phyloP scores from a whole-genome alignment of 2,797 vertebrate genomes.

The Acrocephalus scirpaceus region DNA sequence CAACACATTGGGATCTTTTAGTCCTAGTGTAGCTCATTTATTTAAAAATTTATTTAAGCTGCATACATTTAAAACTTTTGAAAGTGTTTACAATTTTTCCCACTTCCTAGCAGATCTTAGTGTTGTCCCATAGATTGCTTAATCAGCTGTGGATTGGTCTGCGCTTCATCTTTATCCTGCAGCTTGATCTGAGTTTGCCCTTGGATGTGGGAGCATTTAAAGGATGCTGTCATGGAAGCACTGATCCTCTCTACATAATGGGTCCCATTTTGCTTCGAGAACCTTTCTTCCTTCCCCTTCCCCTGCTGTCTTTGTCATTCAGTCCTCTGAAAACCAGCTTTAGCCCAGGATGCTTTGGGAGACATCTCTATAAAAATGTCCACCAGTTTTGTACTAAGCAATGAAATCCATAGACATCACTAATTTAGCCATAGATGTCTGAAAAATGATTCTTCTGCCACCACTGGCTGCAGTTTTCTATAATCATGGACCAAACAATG shows the following conservation, averaged over 20 bases:
- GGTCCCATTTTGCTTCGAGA: neutral
- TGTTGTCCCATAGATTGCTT: neutral
- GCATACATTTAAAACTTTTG: neutral
- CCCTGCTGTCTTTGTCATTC: neutral
- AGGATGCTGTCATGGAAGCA: neutral
- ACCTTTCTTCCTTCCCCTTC: neutral
- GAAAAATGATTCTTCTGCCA: neutral
- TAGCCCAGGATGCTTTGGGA: neutral
- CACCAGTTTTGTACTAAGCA: neutral
- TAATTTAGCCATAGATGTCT: neutral
- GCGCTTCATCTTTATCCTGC: neutral
- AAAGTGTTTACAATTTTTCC: neutral
- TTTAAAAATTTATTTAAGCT: neutral
- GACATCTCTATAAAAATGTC: neutral
- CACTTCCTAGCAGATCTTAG: neutral
- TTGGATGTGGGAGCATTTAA: neutral
- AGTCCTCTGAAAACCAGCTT: neutral
- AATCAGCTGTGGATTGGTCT: neutral
- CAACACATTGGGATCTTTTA: neutral
- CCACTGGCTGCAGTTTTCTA: neutral
- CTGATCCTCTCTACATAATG: neutral
- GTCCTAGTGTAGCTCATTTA: neutral
- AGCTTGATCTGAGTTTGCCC: neutral
- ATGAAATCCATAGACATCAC: neutral
- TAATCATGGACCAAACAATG: neutral